Evolutionary conservation across 2,113 vertebrate genomes (phyloP).

Genomic region (Cisticola juncidis): DNA sequence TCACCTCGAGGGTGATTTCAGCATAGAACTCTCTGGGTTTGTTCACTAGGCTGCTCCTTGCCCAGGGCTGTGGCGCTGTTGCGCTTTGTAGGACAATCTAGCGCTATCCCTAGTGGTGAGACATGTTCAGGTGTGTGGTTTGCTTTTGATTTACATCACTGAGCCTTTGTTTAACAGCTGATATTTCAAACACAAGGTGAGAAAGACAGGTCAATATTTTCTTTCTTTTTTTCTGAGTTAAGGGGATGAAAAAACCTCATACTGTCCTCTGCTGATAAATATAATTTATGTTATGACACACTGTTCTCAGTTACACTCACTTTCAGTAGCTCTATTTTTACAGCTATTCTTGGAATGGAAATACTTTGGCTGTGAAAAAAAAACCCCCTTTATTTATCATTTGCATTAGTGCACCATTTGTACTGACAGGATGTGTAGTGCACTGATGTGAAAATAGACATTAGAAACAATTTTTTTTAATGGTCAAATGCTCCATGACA

Average conservation of each 20-base stretch:
- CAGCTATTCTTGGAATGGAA: neutral
- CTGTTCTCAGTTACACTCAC: neutral
- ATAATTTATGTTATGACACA: neutral
- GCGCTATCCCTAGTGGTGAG: neutral
- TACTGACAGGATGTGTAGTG: neutral
- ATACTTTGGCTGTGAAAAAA: neutral
- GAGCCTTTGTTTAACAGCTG: neutral
- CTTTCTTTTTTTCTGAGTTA: neutral
- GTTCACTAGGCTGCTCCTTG: rapidly evolving
- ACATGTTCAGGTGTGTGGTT: neutral
- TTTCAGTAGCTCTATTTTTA: neutral
- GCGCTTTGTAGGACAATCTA: neutral
- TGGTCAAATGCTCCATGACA: neutral
- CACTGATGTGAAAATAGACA: neutral
- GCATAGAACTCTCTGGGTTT: rapidly evolving
- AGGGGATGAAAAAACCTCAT: neutral
- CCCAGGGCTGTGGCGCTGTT: rapidly evolving
- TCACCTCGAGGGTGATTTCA: neutral
- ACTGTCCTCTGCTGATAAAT: neutral
- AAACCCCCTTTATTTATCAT: neutral
- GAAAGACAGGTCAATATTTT: neutral
- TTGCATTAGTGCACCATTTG: neutral
- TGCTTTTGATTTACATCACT: neutral
- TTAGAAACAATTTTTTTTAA: neutral
- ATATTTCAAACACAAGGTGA: neutral